phyloP scores from a whole-genome alignment of 2,888 invertebrate species.

The Temnothorax rugatulus region DNA sequence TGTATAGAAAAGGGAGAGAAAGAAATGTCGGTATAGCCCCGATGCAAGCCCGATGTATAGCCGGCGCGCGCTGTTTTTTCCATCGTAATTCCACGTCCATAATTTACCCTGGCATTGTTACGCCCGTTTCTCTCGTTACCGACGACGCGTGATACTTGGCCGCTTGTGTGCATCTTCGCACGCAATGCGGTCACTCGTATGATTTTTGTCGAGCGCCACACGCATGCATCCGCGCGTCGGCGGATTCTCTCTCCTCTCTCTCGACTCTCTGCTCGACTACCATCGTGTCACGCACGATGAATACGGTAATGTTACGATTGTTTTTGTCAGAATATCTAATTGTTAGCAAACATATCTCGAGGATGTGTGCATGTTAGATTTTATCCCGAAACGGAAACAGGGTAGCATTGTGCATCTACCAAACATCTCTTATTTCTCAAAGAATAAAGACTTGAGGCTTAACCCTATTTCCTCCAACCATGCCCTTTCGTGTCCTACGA shows the following conservation, averaged over 20 bases:
- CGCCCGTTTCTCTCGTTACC: conserved; percentile 21
- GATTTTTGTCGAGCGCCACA: conserved; percentile 14
- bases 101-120: conserved; percentile 16
- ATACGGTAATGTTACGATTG: conserved; percentile 2
- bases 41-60: no score
- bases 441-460: no score
- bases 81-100: conserved; percentile 1
- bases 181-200: conserved; percentile 25
- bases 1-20: background rate
- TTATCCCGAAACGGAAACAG: background rate
- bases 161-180: conserved; percentile 32
- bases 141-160: conserved; percentile 22
- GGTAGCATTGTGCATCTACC: background rate
- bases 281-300: conserved; percentile 13
- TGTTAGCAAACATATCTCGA: background rate
- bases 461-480: no score
- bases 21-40: conserved; percentile 37
- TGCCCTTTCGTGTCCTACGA: no score
- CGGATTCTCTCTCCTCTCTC: background rate
- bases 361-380: background rate
- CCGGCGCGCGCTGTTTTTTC: background rate
- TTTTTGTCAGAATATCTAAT: conserved; percentile 21
- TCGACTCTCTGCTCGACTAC: background rate
- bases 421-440: background rate
- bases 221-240: background rate